These are phyloP conservation scores for Atta cephalotes DNA, from an alignment of 1,140 invertebrate species.

Conservation along the genomic window DNA sequence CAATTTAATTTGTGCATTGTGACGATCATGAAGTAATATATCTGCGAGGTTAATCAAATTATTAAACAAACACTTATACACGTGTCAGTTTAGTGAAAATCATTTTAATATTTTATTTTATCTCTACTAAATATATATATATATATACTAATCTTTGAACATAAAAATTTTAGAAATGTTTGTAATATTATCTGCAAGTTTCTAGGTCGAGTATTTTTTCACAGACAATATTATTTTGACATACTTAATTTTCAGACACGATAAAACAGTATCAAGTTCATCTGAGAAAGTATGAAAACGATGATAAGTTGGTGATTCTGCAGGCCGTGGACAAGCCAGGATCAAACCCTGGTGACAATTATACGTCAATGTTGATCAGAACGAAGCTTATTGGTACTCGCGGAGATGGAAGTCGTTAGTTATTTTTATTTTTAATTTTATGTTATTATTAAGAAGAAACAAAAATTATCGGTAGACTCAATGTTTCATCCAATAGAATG, in stretches of 20 bases:
- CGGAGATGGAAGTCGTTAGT: constrained; percentile 80
- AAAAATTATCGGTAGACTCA: neutral
- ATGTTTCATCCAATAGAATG: neutral
- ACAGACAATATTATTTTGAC: neutral
- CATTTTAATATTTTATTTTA: neutral
- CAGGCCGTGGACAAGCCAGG: constrained; percentile 75
- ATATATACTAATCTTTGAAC: neutral
- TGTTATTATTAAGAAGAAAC: neutral
- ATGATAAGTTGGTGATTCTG: constrained; percentile 76
- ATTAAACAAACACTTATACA: neutral
- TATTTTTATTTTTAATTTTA: constrained; percentile 15
- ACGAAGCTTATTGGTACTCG: constrained; percentile 75
- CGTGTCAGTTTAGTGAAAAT: neutral
- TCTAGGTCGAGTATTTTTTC: neutral
- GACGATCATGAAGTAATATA: constrained; percentile 19
- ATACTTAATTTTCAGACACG: constrained; percentile 67
- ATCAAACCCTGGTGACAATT: constrained; percentile 82
- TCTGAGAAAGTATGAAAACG: constrained; percentile 79
- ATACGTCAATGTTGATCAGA: constrained; percentile 81
- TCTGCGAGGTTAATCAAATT: neutral
- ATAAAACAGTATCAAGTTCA: constrained; percentile 68
- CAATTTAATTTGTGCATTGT: constrained; percentile 11
- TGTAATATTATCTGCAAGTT: neutral
- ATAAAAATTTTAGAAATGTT: neutral
- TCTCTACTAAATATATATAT: neutral